Base-by-base conservation (phyloP, 2,113 vertebrate genomes). In the Antidorcas marsupialis region DNA sequence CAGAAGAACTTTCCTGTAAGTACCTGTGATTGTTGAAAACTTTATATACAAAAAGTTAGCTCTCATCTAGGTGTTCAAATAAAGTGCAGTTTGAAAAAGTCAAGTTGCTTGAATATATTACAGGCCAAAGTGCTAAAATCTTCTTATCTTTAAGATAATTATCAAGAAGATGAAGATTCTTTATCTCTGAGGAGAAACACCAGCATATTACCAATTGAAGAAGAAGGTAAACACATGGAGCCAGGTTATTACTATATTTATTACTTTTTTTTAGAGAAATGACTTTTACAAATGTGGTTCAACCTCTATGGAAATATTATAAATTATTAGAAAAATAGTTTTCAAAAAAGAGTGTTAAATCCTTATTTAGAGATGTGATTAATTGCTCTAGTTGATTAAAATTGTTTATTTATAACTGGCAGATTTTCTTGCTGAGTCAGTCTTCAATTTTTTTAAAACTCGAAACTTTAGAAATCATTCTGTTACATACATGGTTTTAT, bases 101-200 rank as follows among this genome's bases (percentile, higher is more conserved):
- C 11, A 86, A 59, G 25, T 74, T 94, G 52, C 15, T 95, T 78
- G 30, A 62, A 95, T 95, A 52, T 89, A 50, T 79, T 87, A 33
- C 12, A 83, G 13, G 30, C 45, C 23, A 60, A 91, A 96, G n/a
- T 91, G 84, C 9, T 87, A 76, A 96, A 95, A 89, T 95, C 23
- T 95, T 98, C 33, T 98, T 98, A 52, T 98, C 94, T 98, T 98
- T 91, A 98, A 99, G 99, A 95, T 98, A 98, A 94, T 94, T 91
- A 3, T 98, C 98, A 98, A 97, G 97, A 94, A 97, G 98, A 98
- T 55, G 97, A 98, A 55, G 97, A 83, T 87, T 97, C 97, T 67
- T 87, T 98, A 93, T 98, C 95, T 39, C 27, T 98, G 79, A 91
- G 89, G 0, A 98, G 89, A 98, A 98, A 86, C 84, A 13, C 83